A percentile compares a stretch with the other conserved stretches of the same genome.
phyloP scores from a whole-genome alignment of 37 sponge, comb jelly and placozoan species.

The Aplysina aerophoba region DNA sequence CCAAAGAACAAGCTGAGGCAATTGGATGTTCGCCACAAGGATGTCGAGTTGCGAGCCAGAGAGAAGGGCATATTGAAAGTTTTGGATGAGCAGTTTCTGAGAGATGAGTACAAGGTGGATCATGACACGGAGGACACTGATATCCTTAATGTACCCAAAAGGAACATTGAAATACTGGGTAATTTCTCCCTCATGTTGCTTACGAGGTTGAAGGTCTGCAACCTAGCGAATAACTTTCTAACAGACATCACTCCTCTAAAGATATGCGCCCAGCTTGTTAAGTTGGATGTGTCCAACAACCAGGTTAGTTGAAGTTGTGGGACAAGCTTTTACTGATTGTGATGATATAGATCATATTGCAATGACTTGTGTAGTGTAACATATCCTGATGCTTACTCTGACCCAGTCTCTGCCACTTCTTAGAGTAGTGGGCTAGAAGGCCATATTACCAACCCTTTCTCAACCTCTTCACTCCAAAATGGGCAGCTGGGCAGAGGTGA shows the following conservation, averaged over 20 bases:
- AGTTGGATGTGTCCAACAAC: constrained; percentile 82
- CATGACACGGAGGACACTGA: background rate
- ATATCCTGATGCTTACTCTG: too few species aligned
- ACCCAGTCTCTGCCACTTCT: too few species aligned
- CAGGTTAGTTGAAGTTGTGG: constrained; percentile 53
- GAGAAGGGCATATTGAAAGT: constrained; percentile 57
- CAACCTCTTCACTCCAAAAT: too few species aligned
- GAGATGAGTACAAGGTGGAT: background rate
- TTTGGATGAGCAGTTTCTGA: constrained; percentile 3
- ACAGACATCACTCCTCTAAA: constrained; percentile 65
- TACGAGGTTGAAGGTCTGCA: constrained; percentile 57
- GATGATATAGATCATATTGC: too few species aligned
- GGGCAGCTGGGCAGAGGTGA: too few species aligned
- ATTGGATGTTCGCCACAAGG: constrained; percentile 28
- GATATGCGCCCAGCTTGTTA: constrained; percentile 69
- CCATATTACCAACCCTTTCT: too few species aligned
- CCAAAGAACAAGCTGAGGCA: background rate
- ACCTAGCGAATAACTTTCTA: constrained; percentile 62
- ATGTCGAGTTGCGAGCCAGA: constrained; percentile 37
- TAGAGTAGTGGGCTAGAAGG: too few species aligned
- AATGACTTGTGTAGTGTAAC: too few species aligned
- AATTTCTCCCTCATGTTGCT: constrained; percentile 47
- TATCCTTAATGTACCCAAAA: background rate
- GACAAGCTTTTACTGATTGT: too few species aligned
- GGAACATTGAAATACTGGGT: constrained; percentile 48